phyloP scores from a whole-genome alignment of 2,113 vertebrate species.

The Ailurus styani region DNA sequence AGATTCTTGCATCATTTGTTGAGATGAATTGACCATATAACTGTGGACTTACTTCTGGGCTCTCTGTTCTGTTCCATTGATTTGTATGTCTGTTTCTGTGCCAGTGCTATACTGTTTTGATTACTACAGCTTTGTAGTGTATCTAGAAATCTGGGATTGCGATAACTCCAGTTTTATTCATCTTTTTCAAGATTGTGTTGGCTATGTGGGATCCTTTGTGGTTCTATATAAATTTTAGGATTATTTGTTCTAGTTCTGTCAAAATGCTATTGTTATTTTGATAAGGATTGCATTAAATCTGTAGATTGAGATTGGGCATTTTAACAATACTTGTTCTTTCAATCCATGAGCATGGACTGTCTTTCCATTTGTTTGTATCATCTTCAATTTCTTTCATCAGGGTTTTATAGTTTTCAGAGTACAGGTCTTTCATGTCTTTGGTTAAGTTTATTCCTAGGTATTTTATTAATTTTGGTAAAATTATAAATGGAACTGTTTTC shows the following conservation, averaged over 20 bases:
- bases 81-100: background rate
- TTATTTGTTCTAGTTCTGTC: background rate
- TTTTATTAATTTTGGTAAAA: background rate
- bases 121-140: background rate
- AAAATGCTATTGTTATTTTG: background rate
- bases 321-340: background rate
- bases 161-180: background rate
- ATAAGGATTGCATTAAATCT: background rate
- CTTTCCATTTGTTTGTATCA: background rate
- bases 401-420: background rate
- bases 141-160: background rate
- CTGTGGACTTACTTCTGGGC: background rate
- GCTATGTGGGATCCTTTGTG: background rate
- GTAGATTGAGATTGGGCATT: background rate
- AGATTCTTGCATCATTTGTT: background rate
- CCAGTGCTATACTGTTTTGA: background rate
- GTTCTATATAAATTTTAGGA: background rate
- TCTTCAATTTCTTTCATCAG: background rate
- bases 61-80: background rate
- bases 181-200: background rate
- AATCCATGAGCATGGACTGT: background rate
- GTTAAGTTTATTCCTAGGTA: background rate
- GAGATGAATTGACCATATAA: background rate
- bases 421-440: background rate
- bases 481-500: background rate